phyloP scores from a whole-genome alignment of 2,113 vertebrate species.

The Polypterus bichir region DNA sequence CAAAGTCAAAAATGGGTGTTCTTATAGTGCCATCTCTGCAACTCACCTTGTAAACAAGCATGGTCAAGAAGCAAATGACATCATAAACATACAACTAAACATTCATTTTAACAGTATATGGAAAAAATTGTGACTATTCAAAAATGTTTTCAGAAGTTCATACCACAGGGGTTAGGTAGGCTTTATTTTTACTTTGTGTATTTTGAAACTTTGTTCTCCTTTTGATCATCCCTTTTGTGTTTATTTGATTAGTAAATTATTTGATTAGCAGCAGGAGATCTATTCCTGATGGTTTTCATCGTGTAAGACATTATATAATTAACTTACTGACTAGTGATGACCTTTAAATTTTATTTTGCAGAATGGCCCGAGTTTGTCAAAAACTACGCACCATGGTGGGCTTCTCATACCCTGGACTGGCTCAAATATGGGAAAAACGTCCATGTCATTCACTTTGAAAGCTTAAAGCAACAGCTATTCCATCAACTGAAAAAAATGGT shows the following conservation, averaged over 20 bases:
- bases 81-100: no score
- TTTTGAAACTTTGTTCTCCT: not conserved
- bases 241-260: no score
- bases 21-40: no score
- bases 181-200: not conserved
- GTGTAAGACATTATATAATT: not conserved
- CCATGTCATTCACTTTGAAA: slow-evolving; percentile 88
- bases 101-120: no score
- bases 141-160: not conserved
- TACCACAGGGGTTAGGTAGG: not conserved
- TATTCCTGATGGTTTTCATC: not conserved
- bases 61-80: no score
- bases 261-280: not conserved
- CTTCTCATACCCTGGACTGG: slow-evolving; percentile 88
- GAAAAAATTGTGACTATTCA: not conserved
- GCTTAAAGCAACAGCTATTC: slow-evolving; percentile 77
- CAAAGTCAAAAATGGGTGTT: no score
- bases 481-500: slow-evolving; percentile 77
- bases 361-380: slow-evolving; percentile 95
- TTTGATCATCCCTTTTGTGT: not conserved
- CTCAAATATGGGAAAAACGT: slow-evolving; percentile 71
- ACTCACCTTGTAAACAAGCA: no score
- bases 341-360: slow-evolving; percentile 27
- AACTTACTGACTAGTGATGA: slow-evolving; percentile 2
- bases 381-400: slow-evolving; percentile 94